Evolutionary conservation across 2,797 vertebrate species (phyloP).

Genomic region (Botia kubotai): DNA sequence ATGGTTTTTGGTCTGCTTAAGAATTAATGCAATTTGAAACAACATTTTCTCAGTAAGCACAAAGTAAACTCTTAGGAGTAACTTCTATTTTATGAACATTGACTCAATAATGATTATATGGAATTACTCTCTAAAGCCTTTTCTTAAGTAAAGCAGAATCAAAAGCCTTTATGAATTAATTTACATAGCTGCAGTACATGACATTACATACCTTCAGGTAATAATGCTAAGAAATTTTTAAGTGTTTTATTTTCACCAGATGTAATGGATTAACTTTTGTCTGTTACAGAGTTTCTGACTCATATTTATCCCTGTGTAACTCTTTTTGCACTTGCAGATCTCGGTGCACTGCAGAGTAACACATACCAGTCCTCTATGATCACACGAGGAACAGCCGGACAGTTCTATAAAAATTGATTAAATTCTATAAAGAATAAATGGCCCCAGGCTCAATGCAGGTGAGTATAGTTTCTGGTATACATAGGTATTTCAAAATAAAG

Average conservation of each 20-base stretch:
- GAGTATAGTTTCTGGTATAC: conserved; percentile 12
- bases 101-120: background rate
- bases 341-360: conserved; percentile 22
- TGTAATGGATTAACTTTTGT: background rate
- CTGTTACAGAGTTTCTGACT: background rate
- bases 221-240: background rate
- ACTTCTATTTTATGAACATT: background rate
- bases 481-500: conserved; percentile 20
- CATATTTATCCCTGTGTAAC: background rate
- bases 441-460: conserved; percentile 7
- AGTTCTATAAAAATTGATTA: background rate
- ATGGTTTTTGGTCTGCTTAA: background rate
- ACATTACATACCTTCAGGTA: background rate
- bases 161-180: background rate
- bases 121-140: background rate
- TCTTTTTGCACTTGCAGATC: conserved; percentile 24
- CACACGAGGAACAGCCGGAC: background rate
- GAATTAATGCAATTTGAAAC: background rate
- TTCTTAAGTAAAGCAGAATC: background rate
- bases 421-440: background rate
- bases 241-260: background rate
- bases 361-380: background rate
- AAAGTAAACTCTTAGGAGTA: background rate
- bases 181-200: background rate
- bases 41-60: background rate